Evolutionary conservation across 1,140 invertebrate species (phyloP), one percentile per base, ranked within the genome.

Genomic region (Chironomus tepperi): DNA sequence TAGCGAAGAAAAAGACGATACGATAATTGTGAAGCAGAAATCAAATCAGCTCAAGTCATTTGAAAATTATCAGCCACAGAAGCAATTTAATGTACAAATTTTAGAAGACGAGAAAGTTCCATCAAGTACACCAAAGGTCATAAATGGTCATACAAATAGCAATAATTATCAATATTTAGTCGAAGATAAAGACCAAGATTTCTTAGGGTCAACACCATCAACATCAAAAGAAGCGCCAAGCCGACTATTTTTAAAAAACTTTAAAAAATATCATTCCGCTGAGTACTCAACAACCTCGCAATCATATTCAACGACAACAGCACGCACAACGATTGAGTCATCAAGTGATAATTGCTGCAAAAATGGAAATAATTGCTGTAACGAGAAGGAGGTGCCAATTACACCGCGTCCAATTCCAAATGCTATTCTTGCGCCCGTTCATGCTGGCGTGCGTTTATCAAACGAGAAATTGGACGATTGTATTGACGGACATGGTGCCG

Each of bases 81-180:
- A 76, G 72, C 76, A 76, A 75, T 1, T 43, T 16, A 43, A 74
- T 74, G 19, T 43, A 2, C 74, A 70, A 75, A 73, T 43, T n/a
- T 43, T 57, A 5, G 2, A 34, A 34, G 24, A 34, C 12, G 74
- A 24, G 15, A 24, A 74, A 65, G 24, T 18, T 24, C 19, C 67
- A 67, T 5, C 16, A 70, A 70, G 16, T 18, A 21, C 65, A 8
- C 65, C 65, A 18, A 70, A 70, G 7, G 18, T 70, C 9, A 70
- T 10, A 7, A 16, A 70, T 19, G n/a, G 18, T 19, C 65, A 70
- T 10, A 70, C 18, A 57, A 57, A 57, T 7, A 57, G 8, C 47
- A 57, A 57, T 7, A 57, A 57, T 57, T 74, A 75, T 2, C 75
- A 76, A 73, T 77, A 75, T 74, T 74, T 75, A 43, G 74, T 76